Evolutionary conservation across 2,113 vertebrate genomes (phyloP).

Genomic region (Leucopsar rothschildi): DNA sequence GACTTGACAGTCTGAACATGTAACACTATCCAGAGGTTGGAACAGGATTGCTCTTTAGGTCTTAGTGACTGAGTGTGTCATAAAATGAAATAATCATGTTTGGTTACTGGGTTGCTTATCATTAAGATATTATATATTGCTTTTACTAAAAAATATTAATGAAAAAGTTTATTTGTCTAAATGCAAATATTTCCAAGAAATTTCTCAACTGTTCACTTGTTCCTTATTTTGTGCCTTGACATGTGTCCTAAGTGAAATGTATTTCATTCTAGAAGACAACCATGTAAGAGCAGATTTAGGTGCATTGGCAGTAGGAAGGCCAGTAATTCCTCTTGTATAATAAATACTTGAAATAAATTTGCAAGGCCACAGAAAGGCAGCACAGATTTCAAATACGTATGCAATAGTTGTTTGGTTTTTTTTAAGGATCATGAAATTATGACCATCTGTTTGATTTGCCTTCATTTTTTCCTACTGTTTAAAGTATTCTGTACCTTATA

Average conservation of each 20-base stretch:
- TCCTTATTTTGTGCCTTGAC: background rate
- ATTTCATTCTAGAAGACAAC: background rate
- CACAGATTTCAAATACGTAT: background rate
- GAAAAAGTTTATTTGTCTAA: background rate
- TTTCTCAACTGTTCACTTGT: background rate
- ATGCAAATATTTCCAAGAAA: background rate
- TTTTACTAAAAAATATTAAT: background rate
- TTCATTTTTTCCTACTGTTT: background rate
- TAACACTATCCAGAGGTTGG: background rate
- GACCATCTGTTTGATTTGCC: background rate
- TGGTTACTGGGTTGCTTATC: background rate
- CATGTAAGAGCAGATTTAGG: background rate
- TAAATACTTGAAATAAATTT: background rate
- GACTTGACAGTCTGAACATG: background rate
- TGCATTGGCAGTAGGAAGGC: background rate
- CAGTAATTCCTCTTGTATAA: background rate
- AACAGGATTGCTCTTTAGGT: background rate
- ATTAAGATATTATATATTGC: background rate
- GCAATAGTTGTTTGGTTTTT: background rate
- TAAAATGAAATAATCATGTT: background rate
- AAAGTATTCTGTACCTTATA: background rate
- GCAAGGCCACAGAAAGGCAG: background rate
- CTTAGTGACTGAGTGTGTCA: background rate
- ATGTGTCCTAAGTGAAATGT: fast-evolving
- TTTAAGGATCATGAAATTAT: background rate